Base-by-base conservation (phyloP, 2,888 invertebrate species). In the Rotaria socialis region DNA sequence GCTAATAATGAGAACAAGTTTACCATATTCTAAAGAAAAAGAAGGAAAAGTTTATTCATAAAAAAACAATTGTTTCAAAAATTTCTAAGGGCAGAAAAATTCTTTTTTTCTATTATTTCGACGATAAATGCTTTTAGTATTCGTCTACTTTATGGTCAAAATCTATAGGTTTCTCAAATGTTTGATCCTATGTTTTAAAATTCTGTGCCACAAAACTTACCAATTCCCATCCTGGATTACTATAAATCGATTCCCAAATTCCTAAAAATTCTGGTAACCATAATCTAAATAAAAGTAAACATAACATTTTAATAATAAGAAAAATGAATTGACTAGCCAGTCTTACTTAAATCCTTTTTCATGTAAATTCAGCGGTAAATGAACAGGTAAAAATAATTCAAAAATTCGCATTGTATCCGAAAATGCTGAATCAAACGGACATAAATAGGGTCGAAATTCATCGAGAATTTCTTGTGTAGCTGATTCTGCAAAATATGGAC, bases 201-300 rank as follows among this genome's bases (percentile, higher is more conserved):
- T 35, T 35, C 35, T 35, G 35, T 35, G 35, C 2, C 35, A 35
- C 35, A 50, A 19, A 35, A 89, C 89, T 91, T 91, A 93, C 93
- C 89, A 92, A 91, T 91, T 94, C 94, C 92, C 94, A 95, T 55
- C 92, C 91, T 6, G 93, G 93, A 4, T 93, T 93, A 90, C 94
- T 95, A 89, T 94, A 94, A 91, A 94, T 95, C 2, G 93, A 93
- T 88, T 94, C 93, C 95, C 95, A 96, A 47, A 96, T 91, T 4
- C 22, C 7, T 7, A 55, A 55, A 22, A 55, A 55, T 55, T 55
- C 55, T 22, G 55, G 55, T 55, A 16, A 93, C 95, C 96, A 96
- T 84, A 96, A 91, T 88, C 94, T 92, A 55, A 55, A 22, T 11
- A 52, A 55, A 22, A 55, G 3, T 90, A 88, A 35, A 11, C 0